These are phyloP conservation scores for Apocheima hispidaria DNA, from an alignment of 2,888 invertebrate genomes.

Conservation along the genomic window DNA sequence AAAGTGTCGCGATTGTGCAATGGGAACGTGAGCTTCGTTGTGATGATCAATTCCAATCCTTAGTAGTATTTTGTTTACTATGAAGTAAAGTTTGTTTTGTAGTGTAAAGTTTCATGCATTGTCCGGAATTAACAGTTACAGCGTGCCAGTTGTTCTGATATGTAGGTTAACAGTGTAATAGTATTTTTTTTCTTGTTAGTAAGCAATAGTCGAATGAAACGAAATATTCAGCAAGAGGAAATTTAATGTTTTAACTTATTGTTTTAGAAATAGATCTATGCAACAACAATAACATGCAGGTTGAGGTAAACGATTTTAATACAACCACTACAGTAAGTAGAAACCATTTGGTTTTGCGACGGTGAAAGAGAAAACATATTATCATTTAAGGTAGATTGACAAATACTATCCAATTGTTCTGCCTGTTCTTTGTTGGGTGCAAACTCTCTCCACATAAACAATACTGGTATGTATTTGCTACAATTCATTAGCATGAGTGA, in stretches of 20 bases:
- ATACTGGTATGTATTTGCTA: background rate
- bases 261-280: background rate
- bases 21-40: slow-evolving; percentile 45
- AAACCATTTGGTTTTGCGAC: background rate
- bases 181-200: background rate
- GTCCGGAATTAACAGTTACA: slow-evolving; percentile 6
- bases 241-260: background rate
- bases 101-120: background rate
- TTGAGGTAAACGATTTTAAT: too few relatives aligned
- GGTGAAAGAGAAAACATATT: background rate
- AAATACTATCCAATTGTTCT: slow-evolving; percentile 5
- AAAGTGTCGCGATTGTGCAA: slow-evolving; percentile 46
- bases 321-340: too few relatives aligned
- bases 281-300: too few relatives aligned
- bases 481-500: background rate
- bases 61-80: background rate
- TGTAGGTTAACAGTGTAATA: slow-evolving; percentile 8
- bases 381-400: slow-evolving; percentile 7
- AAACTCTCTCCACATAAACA: slow-evolving; percentile 10
- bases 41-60: slow-evolving; percentile 17
- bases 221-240: background rate
- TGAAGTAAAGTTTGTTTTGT: background rate
- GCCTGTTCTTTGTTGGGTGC: slow-evolving; percentile 1
- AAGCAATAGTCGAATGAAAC: slow-evolving; percentile 2
- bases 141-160: background rate